phyloP scores from a whole-genome alignment of 1,140 invertebrate species.

The Ladona fulva region DNA sequence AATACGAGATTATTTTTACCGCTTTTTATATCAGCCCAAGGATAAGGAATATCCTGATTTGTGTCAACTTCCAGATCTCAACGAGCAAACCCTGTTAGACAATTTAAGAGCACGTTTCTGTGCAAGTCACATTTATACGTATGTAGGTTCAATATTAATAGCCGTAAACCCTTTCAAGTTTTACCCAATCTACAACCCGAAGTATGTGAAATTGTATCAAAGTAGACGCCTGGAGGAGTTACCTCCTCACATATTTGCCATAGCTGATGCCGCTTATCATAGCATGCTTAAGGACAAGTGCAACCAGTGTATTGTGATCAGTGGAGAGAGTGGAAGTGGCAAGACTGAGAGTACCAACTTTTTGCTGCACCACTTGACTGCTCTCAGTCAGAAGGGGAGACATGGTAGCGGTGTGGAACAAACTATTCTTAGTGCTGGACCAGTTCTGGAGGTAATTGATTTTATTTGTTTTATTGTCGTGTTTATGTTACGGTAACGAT shows the following conservation, averaged over 20 bases:
- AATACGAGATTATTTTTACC: constrained; percentile 79
- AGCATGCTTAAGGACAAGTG: constrained; percentile 82
- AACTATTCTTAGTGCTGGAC: constrained; percentile 89
- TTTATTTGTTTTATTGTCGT: neutral
- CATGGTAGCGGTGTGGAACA: constrained; percentile 92
- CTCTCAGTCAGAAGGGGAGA: constrained; percentile 87
- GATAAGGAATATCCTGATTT: constrained; percentile 90
- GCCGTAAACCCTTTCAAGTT: constrained; percentile 88
- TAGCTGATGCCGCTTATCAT: constrained; percentile 91
- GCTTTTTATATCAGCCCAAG: constrained; percentile 81
- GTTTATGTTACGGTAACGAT: neutral
- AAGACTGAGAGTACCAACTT: constrained; percentile 94
- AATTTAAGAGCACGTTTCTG: constrained; percentile 83
- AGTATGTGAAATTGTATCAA: constrained; percentile 93
- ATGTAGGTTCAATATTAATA: constrained; percentile 92
- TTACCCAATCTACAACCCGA: constrained; percentile 96
- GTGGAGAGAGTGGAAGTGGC: constrained; percentile 75
- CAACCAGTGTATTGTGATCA: constrained; percentile 94
- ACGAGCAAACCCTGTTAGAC: constrained; percentile 85
- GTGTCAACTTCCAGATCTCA: constrained; percentile 89
- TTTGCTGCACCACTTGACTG: constrained; percentile 87
- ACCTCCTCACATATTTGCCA: constrained; percentile 95
- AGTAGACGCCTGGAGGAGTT: constrained; percentile 78
- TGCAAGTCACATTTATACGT: constrained; percentile 91
- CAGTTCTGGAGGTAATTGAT: constrained; percentile 70